phyloP scores from a whole-genome alignment of 2,797 vertebrate species.

The Clarias laeviceps region DNA sequence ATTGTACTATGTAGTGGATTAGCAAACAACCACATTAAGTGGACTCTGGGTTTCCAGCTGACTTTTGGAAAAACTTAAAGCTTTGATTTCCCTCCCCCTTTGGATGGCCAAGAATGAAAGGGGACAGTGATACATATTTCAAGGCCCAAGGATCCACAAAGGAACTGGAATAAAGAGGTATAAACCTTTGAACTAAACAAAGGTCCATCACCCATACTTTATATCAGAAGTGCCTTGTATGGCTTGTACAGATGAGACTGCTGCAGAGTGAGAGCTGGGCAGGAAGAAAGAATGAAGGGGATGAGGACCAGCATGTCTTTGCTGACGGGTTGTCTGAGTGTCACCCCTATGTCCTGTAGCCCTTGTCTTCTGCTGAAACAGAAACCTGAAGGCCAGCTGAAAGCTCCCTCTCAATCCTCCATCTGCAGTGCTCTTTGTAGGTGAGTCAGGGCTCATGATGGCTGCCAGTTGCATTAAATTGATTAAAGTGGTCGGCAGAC shows the following conservation, averaged over 20 bases:
- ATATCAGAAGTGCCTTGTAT: slow-evolving; percentile 85
- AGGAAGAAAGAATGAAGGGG: slow-evolving; percentile 63
- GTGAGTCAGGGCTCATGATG: slow-evolving; percentile 77
- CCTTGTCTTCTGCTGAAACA: slow-evolving; percentile 63
- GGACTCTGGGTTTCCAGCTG: slow-evolving; percentile 87
- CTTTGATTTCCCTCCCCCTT: slow-evolving; percentile 88
- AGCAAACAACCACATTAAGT: slow-evolving; percentile 77
- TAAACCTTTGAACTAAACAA: slow-evolving; percentile 99
- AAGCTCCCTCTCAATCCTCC: slow-evolving; percentile 74
- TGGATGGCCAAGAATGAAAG: slow-evolving; percentile 94
- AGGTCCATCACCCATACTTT: slow-evolving; percentile 88
- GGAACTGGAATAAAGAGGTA: slow-evolving; percentile 97
- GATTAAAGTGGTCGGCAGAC: slow-evolving; percentile 93
- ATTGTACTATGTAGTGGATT: slow-evolving; percentile 67
- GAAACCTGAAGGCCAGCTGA: slow-evolving; percentile 68
- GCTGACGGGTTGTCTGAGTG: slow-evolving; percentile 76
- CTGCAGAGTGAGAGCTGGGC: slow-evolving; percentile 44
- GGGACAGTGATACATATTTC: slow-evolving; percentile 99
- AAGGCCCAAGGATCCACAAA: slow-evolving; percentile 94
- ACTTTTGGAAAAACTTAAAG: slow-evolving; percentile 81
- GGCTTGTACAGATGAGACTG: slow-evolving; percentile 79
- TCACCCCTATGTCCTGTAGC: slow-evolving; percentile 72
- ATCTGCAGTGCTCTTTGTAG: slow-evolving; percentile 92
- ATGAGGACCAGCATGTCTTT: slow-evolving; percentile 68
- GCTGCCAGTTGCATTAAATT: slow-evolving; percentile 91